Base-by-base conservation (phyloP, 1,140 invertebrate genomes). In the Ooceraea biroi region DNA sequence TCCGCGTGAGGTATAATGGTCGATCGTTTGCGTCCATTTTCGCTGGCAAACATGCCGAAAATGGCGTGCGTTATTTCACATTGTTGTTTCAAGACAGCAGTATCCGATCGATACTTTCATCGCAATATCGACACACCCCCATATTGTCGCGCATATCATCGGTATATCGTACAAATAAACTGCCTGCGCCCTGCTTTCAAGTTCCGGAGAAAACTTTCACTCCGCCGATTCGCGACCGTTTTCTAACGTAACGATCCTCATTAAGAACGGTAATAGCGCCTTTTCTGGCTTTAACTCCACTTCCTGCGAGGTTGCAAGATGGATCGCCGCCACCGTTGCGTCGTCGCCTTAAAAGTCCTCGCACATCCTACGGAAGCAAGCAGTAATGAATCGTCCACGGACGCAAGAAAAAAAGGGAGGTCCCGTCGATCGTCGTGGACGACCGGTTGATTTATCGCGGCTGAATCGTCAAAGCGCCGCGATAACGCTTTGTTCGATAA, bases 61-160 rank as follows among this genome's bases (percentile, higher is more conserved):
- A 80, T 80, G 52, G 76, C 65, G 76, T 46, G 36, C 12, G 63
- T 36, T 46, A 57, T 71, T 58, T 80, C 41, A 71, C 50, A 57
- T 80, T 71, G 76, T 80, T 80, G 65, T 57, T 80, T 80, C 57
- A 71, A 80, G 50, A 80, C 65, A 58, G 22, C 30, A 7, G 36
- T 46, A n/a, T n/a, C n/a, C 65, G 76, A 80, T 80, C 65, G 76
- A 69, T 80, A 71, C 50, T 55, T 80, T 46, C 65, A 58, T 80
- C 65, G 76, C 50, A 25, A 30, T 71, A 80, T 80, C 76, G 76
- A 36, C 14, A 12, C 65, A 80, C 65, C 68, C 48, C 48, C 50
- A 44, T 30, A 69, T 57, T 44, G 65, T 44, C 68, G 76, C 50
- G 41, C 36, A 61, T 41, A 30, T 14, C 12, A 17, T 48, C 36